Evolutionary conservation across 2,797 vertebrate species (phyloP).

Genomic region (Tauraco hartlaubi): DNA sequence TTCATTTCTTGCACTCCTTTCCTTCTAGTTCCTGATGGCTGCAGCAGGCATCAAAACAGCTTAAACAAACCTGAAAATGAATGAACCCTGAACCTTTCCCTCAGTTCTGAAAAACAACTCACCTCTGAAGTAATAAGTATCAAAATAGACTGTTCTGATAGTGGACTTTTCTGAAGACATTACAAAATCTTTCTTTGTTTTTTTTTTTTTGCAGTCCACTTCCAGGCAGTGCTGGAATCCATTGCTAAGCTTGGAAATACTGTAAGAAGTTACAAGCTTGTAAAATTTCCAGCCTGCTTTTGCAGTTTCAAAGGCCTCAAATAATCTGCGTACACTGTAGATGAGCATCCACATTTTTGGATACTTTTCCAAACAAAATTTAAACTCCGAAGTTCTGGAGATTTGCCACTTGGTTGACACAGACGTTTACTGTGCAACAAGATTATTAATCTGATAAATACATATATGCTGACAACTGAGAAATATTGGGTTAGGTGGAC

Average conservation of each 20-base stretch:
- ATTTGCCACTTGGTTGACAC: not conserved
- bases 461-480: not conserved
- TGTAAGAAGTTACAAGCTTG: not conserved
- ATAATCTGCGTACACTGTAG: not conserved
- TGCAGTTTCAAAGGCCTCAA: not conserved
- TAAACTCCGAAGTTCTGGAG: not conserved
- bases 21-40: not conserved
- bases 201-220: not conserved
- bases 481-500: not conserved
- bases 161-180: not conserved
- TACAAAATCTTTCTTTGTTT: not conserved
- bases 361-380: conserved; percentile 14
- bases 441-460: not conserved
- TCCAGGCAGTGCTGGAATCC: not conserved
- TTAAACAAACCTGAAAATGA: not conserved
- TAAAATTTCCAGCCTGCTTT: not conserved
- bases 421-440: not conserved
- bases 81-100: not conserved
- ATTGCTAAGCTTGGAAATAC: not conserved
- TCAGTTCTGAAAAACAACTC: not conserved
- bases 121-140: not conserved
- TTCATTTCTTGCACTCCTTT: not conserved
- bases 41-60: not conserved
- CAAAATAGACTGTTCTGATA: not conserved
- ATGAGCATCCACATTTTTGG: not conserved